Evolutionary conservation across 2,797 vertebrate species (phyloP), one percentile per base, ranked within the genome.

Genomic region (Pterois miles): DNA sequence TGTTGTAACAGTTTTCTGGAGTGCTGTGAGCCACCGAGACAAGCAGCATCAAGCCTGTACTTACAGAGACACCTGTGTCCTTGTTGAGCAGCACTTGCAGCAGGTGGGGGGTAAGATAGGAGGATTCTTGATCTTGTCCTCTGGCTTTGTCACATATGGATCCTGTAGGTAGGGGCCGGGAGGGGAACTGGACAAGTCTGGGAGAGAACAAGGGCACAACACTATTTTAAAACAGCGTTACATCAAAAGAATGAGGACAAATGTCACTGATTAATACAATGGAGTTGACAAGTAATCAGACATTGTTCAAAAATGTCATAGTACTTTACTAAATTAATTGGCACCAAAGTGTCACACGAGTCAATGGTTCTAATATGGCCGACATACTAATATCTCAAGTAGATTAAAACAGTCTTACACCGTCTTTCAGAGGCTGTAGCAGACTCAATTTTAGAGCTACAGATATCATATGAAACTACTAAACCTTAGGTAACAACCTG

Each of bases 71-170:
- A 2, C 97, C 96, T 0, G 98, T 99, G 94, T 99, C 98, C 95
- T 99, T 99, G 87, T 99, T 99, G 74, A 99, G 97, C 89, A 99
- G 97, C 88, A 99, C 98, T 90, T 99, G 98, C 52, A 99, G 93
- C 81, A 99, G 95, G 84, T 99, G 98, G 0, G 98, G 98, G 98
- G 98, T 5, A 99, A 95, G 65, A 98, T 96, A 5, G 98, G 98
- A 0, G 98, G 98, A 0, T 96, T 94, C 56, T 97, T 97, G 71
- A 97, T 94, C 60, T 96, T 96, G 65, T 98, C 97, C 31, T 99
- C 98, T 2, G 96, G 73, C 81, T 97, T 98, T 27, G 88, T 95
- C 0, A 94, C 59, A 6, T 99, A 99, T 1, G 96, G 91, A 2
- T 99, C 97, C 95, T 99, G 98, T 33, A 95, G 96, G 89, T 99